Conservation (phyloP, 2,797 vertebrate genomes). For the Schizopygopsis pylzovi region DNA sequence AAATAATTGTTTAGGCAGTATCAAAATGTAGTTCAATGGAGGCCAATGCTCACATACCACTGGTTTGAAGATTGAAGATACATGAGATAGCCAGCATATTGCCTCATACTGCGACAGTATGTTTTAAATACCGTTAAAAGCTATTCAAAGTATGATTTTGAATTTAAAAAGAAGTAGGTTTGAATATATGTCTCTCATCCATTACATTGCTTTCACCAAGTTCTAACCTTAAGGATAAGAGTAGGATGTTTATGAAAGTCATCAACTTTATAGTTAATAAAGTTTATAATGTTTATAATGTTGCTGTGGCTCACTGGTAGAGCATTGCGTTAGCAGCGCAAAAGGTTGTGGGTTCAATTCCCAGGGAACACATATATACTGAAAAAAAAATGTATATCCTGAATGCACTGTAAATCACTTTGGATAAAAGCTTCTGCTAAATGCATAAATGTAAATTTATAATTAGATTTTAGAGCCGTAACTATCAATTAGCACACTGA, state of each 20-base stretch:
- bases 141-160: background rate
- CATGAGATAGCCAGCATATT: background rate
- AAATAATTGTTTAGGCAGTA: slow-evolving; percentile 13
- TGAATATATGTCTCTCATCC: background rate
- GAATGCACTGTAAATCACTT: too few relatives aligned
- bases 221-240: background rate
- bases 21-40: background rate
- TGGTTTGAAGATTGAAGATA: background rate
- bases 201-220: background rate
- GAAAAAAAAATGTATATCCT: too few relatives aligned
- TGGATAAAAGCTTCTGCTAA: too few relatives aligned
- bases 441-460: too few relatives aligned
- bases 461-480: background rate
- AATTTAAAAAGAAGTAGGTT: background rate
- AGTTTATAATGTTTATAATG: too few relatives aligned
- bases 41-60: background rate
- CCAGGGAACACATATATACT: too few relatives aligned
- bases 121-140: background rate
- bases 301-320: too few relatives aligned
- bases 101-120: background rate
- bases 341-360: too few relatives aligned
- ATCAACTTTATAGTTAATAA: too few relatives aligned
- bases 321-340: too few relatives aligned
- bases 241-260: background rate
- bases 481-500: background rate